phyloP scores from a whole-genome alignment of 2,797 vertebrate species.

The Parauchenoglanis punctatus region DNA sequence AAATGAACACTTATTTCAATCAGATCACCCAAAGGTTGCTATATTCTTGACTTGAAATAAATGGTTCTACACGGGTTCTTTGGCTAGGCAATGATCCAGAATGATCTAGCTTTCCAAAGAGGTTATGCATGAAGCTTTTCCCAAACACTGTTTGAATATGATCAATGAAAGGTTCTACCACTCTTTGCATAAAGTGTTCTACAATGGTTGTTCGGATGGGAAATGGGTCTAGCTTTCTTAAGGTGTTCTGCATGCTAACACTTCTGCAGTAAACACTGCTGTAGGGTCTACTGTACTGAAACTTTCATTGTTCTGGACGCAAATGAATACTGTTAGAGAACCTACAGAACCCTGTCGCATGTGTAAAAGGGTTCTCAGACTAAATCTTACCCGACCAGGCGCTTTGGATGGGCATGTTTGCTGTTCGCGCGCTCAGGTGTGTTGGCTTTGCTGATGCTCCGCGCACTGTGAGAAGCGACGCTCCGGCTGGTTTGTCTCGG shows the following conservation, averaged over 20 bases:
- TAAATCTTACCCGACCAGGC: constrained; percentile 74
- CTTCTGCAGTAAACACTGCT: background rate
- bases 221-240: background rate
- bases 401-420: constrained; percentile 60
- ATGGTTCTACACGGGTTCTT: background rate
- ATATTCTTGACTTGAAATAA: background rate
- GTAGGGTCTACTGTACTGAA: background rate
- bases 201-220: background rate
- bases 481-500: constrained; percentile 64
- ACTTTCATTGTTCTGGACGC: background rate
- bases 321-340: background rate
- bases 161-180: background rate
- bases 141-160: background rate
- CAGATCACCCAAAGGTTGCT: background rate
- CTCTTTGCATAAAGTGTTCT: background rate
- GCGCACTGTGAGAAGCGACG: constrained; percentile 58
- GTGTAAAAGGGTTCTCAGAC: background rate
- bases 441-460: constrained; percentile 69
- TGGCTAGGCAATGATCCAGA: background rate
- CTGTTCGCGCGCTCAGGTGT: constrained; percentile 51
- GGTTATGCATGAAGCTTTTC: background rate
- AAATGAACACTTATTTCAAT: background rate
- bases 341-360: background rate
- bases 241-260: background rate
- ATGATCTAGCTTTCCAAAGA: background rate